Base-by-base conservation (phyloP, 2,888 invertebrate genomes). In the Euplagia quadripunctaria region DNA sequence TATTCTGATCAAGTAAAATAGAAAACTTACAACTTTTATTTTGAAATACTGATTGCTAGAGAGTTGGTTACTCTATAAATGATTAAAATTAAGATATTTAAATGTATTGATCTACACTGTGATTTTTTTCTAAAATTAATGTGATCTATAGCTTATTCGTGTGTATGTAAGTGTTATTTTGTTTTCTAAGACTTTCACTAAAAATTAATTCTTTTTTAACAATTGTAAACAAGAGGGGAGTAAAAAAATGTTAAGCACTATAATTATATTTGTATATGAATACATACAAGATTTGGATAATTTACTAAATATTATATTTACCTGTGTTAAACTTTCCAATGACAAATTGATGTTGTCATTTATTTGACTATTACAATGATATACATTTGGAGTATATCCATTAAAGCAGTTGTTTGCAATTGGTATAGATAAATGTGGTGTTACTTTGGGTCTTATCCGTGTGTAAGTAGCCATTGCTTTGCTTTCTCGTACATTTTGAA, bases 311-410 rank as follows among this genome's bases (percentile, higher is more conserved):
- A 14, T n/a, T 8, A 55, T 72, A 76, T 66, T 86, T 88, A 94
- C 96, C 94, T 96, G 96, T 63, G 96, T 96, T 77, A 96, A 89
- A 84, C 87, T 96, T 76, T 96, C 96, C 79, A 96, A 75, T 42
- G 96, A 96, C 65, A 96, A 88, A 86, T 96, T 96, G 11, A 96
- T 93, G 79, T 94, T 95, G 78, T 96, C 96, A 85, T 88, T 80
- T 70, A 78, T 64, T 14, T 80, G 82, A 72, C 82, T 81, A 46
- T n/a, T n/a, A 46, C 67, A 68, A 9, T 75, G 87, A 71, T 79
- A 89, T 16, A 83, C 41, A 72, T 80, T 84, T n/a, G 55, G 11
- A 71, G 75, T 88, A 79, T 85, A 92, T 41, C 94, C 94, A 86
- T 95, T 94, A 73, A 80, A 94, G 58, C 80, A 79, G 68, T 73